Base-by-base conservation (phyloP, 2,797 vertebrate species). In the Cynopterus sphinx region DNA sequence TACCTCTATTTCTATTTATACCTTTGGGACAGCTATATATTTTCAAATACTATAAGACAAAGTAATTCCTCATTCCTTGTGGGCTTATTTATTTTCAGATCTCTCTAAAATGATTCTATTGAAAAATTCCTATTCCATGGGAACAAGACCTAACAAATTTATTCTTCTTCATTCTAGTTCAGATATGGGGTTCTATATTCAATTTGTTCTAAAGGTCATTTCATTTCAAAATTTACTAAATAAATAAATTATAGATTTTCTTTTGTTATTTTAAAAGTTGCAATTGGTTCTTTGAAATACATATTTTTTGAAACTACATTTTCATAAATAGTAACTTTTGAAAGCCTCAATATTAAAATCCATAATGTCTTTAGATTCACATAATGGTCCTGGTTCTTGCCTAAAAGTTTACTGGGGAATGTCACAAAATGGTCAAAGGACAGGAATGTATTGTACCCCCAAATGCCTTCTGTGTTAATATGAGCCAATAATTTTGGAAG, bases 131-230 rank as follows among this genome's bases (percentile, higher is more conserved):
- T 86, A 6, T 86, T 94, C 36, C 24, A 71, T 31, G n/a, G 49
- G 12, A 94, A 79, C 33, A 65, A 73, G 53, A 55, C 31, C 46
- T 90, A 79, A 90, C 36, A 85, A 94, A 79, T 63, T 74, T 39
- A 36, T 79, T 70, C 43, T 41, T 74, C 41, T 79, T 71, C 65
- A 73, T 90, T 90, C 46, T 46, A 79, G 13, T 53, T 73, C 55
- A 90, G 55, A 86, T 46, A 94, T 73, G 41, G 31, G 19, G 46
- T 55, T 90, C 36, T 79, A 57, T 86, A 86, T 90, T 94, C 57
- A 86, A 63, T 90, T 85, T 86, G 8, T 5, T 86, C 65, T 90
- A 79, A 91, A 86, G 55, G 36, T 51, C 33, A 84, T 90, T 94
- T 90, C 36, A 79, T 79, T 86, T 73, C 46, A 86, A 79, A 78